These are phyloP conservation scores for Clarias pachynema DNA, from an alignment of 2,797 vertebrate species.

Conservation along the genomic window DNA sequence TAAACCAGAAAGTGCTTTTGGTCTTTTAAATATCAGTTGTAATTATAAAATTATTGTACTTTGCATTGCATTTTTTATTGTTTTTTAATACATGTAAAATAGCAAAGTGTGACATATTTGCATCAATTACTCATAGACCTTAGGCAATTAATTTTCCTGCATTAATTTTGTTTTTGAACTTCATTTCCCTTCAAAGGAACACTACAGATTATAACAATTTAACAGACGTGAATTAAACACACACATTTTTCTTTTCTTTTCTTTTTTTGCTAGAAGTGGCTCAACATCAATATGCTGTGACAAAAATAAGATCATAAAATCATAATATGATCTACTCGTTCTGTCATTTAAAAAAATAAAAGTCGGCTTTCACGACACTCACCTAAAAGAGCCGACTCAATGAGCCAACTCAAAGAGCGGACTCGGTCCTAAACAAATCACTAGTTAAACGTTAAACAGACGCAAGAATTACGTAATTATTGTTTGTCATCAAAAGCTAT, in stretches of 20 bases:
- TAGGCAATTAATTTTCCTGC: not conserved
- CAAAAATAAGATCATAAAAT: not conserved
- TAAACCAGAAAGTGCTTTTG: not conserved
- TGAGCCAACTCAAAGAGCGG: not conserved
- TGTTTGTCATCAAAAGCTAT: not conserved
- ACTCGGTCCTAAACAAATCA: not conserved
- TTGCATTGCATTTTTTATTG: not conserved
- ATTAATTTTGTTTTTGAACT: not conserved
- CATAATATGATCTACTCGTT: not conserved
- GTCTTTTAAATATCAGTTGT: not conserved
- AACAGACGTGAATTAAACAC: not conserved
- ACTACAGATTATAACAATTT: not conserved
- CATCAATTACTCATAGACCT: not conserved
- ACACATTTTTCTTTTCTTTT: too few species aligned
- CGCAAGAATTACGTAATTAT: not conserved
- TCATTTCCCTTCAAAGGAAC: not conserved
- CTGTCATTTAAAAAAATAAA: not conserved
- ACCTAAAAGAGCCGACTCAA: not conserved
- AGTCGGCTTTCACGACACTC: not conserved
- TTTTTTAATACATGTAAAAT: not conserved
- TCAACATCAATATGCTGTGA: not conserved
- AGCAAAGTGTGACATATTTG: not conserved
- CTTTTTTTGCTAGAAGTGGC: not conserved
- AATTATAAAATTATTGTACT: not conserved
- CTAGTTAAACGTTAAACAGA: not conserved